These are phyloP conservation scores for Coelinius sp. DNA, from an alignment of 2,888 invertebrate species.

Conservation along the genomic window DNA sequence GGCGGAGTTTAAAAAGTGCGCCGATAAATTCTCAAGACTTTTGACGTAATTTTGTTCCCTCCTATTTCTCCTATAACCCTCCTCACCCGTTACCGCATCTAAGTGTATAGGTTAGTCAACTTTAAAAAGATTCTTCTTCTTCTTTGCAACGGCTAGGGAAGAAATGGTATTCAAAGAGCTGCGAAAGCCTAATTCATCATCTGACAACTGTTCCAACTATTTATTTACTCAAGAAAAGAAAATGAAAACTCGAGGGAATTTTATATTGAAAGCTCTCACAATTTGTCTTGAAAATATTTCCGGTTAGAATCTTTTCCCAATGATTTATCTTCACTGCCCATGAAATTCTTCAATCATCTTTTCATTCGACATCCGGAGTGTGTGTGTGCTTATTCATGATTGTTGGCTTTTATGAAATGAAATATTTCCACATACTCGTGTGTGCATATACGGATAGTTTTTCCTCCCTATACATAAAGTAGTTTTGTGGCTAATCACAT, in stretches of 20 bases:
- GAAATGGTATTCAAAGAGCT: neutral
- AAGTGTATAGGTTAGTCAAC: conserved; percentile 50
- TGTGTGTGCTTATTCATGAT: no score
- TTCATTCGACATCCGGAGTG: no score
- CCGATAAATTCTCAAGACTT: conserved; percentile 70
- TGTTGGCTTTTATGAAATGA: no score
- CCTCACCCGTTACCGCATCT: conserved; percentile 32
- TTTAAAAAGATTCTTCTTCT: conserved; percentile 64
- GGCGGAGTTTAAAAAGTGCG: conserved; percentile 70
- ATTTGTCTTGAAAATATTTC: neutral
- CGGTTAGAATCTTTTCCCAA: neutral
- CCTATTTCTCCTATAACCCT: conserved; percentile 31
- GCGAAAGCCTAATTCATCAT: conserved; percentile 13
- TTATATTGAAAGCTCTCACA: neutral
- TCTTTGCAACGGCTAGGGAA: conserved; percentile 30
- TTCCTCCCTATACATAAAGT: no score
- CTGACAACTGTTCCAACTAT: conserved; percentile 13
- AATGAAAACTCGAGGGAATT: neutral
- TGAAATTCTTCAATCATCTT: neutral
- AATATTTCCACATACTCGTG: no score
- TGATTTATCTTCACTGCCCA: neutral
- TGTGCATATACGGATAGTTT: no score
- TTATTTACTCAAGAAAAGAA: conserved; percentile 3
- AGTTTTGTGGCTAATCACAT: neutral
- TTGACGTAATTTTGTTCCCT: conserved; percentile 68